Conservation (phyloP, 2,888 invertebrate genomes). For the Stegana nigrithorax region DNA sequence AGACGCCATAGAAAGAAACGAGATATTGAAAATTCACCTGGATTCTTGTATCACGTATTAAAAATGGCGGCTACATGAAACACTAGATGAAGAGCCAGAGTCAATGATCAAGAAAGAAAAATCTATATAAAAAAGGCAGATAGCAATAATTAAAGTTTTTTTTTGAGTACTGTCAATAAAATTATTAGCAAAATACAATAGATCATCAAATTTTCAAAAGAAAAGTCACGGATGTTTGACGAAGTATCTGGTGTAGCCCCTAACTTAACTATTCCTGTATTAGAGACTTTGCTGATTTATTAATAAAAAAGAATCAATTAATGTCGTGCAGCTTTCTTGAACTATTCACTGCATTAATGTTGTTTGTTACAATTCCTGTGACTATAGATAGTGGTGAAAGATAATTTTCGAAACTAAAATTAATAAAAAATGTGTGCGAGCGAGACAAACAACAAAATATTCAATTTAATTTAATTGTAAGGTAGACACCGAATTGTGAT, state of each 20-base stretch:
- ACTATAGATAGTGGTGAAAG: background rate
- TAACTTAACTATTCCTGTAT: background rate
- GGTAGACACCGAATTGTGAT: no score
- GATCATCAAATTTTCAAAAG: no score
- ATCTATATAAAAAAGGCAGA: constrained; percentile 14
- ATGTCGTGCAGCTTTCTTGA: constrained; percentile 11
- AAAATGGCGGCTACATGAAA: constrained; percentile 22
- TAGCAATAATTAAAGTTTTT: constrained; percentile 15
- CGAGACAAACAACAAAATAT: no score
- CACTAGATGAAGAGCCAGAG: constrained; percentile 23
- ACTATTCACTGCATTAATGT: constrained; percentile 8
- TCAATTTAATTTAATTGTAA: no score
- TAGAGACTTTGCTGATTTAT: constrained; percentile 12
- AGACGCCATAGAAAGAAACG: constrained; percentile 24
- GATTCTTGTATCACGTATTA: constrained; percentile 21
- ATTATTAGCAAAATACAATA: constrained; percentile 1
- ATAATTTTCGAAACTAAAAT: background rate
- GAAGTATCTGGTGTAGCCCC: background rate
- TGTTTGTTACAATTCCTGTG: constrained; percentile 12
- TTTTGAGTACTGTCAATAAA: constrained; percentile 17
- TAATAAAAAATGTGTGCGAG: no score
- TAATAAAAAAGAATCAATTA: background rate
- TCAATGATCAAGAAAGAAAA: constrained; percentile 24
- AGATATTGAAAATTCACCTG: constrained; percentile 21
- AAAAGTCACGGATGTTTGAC: no score